Evolutionary conservation across 2,797 vertebrate species (phyloP).

Genomic region (Arrhamphus sclerolepis): DNA sequence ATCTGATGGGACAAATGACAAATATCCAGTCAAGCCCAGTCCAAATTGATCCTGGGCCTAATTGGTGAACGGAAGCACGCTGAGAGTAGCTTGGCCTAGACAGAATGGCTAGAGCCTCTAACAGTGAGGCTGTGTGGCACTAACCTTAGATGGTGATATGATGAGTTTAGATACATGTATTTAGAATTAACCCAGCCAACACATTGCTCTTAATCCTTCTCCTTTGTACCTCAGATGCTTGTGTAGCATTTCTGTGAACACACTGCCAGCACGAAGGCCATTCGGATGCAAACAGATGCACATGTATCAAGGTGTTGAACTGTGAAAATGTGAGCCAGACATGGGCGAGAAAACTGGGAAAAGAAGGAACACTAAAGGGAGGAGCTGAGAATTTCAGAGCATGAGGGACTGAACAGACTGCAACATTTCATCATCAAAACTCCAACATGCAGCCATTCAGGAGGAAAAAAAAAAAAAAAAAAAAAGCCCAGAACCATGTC

Average conservation of each 20-base stretch:
- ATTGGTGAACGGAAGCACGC: conserved; percentile 64
- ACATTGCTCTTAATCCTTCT: conserved; percentile 38
- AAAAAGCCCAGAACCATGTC: conserved; percentile 52
- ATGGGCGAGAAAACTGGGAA: conserved; percentile 26
- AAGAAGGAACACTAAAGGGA: conserved; percentile 46
- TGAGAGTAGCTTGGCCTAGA: conserved; percentile 56
- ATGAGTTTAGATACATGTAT: conserved; percentile 43
- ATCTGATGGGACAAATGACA: conserved; percentile 73
- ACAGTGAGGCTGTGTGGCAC: conserved; percentile 45
- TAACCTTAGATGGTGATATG: conserved; percentile 36
- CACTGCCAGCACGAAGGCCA: conserved; percentile 16
- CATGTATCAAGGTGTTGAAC: conserved; percentile 27
- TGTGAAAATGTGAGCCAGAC: conserved; percentile 22
- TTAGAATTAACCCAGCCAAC: conserved; percentile 37
- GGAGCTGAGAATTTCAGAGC: conserved; percentile 50
- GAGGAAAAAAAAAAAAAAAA: conserved; percentile 19
- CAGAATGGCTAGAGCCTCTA: conserved; percentile 43
- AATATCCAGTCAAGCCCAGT: conserved; percentile 62
- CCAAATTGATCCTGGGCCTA: conserved; percentile 67
- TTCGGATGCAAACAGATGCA: conserved; percentile 26
- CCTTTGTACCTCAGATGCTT: conserved; percentile 7
- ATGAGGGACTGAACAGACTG: conserved; percentile 56
- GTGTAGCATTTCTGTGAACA: conserved; percentile 10
- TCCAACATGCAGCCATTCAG: conserved; percentile 62
- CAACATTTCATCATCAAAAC: conserved; percentile 76